phyloP scores from a whole-genome alignment of 30 jellyfish, hydroid and myxozoan species.

The Pseudorhiza aurosa region DNA sequence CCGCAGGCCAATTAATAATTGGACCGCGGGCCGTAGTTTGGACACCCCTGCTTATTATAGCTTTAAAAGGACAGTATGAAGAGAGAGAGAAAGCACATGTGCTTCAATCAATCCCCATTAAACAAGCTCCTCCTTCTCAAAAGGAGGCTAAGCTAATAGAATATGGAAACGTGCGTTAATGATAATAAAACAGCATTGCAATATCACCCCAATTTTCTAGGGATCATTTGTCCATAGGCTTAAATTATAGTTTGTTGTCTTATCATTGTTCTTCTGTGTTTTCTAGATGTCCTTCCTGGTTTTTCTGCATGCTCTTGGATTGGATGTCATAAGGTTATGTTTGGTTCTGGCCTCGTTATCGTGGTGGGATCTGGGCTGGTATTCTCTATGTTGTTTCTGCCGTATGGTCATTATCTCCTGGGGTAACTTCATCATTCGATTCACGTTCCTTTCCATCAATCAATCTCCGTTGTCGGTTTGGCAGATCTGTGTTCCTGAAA shows the following conservation, averaged over 20 bases:
- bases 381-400: neutral
- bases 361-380: neutral
- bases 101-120: no score
- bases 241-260: neutral
- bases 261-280: neutral
- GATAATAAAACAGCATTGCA: neutral
- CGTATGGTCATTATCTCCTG: neutral
- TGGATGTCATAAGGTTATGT: neutral
- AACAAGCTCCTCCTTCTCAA: slow-evolving; percentile 8
- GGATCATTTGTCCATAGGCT: neutral
- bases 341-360: neutral
- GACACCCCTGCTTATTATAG: no score
- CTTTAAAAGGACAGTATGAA: no score
- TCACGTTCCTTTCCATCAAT: neutral
- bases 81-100: no score
- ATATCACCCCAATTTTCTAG: slow-evolving; percentile 17
- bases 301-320: neutral
- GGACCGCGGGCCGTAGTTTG: no score
- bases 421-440: neutral
- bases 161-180: neutral
- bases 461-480: neutral
- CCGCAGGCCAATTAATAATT: no score
- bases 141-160: neutral
- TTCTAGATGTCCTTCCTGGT: no score
- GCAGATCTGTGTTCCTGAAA: neutral